phyloP scores from a whole-genome alignment of 2,113 vertebrate species.

The Chloropsis hardwickii region DNA sequence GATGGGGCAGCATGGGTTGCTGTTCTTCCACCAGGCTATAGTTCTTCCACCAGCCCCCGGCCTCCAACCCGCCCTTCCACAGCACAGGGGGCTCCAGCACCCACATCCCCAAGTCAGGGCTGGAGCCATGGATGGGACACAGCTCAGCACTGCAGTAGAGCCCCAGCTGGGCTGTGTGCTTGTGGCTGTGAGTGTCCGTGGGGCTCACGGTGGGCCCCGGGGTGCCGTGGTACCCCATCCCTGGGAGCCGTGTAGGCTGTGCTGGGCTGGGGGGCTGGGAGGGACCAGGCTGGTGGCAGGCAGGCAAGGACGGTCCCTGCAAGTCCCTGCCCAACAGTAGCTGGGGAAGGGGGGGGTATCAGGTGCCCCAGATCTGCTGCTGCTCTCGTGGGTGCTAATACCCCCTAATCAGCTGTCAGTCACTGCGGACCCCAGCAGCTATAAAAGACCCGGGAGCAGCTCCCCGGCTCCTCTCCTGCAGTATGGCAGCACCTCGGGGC shows the following conservation, averaged over 20 bases:
- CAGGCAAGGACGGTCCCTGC: neutral
- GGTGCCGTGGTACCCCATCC: neutral
- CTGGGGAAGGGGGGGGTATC: neutral
- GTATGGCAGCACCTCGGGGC: neutral
- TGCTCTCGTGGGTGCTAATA: neutral
- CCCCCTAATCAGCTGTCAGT: conserved; percentile 50
- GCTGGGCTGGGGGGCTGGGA: neutral
- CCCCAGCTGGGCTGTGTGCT: too few relatives aligned
- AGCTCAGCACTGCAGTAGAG: neutral
- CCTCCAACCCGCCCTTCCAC: rapidly evolving
- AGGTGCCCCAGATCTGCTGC: conserved; percentile 8
- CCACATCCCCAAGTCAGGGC: neutral
- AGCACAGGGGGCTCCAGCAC: rapidly evolving
- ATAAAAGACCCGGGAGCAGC: neutral
- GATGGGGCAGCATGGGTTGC: neutral
- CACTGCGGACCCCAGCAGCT: neutral
- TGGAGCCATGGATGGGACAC: neutral
- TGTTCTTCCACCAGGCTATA: conserved; percentile 48
- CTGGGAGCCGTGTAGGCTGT: neutral
- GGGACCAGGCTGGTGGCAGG: neutral
- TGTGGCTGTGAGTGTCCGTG: rapidly evolving
- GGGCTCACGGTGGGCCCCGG: rapidly evolving
- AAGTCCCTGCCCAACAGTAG: neutral
- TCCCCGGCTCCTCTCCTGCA: neutral
- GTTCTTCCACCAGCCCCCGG: conserved; percentile 60